Evolutionary conservation across 1,140 invertebrate genomes (phyloP), one percentile per base, ranked within the genome.

Genomic region (Sesamia nonagrioides): DNA sequence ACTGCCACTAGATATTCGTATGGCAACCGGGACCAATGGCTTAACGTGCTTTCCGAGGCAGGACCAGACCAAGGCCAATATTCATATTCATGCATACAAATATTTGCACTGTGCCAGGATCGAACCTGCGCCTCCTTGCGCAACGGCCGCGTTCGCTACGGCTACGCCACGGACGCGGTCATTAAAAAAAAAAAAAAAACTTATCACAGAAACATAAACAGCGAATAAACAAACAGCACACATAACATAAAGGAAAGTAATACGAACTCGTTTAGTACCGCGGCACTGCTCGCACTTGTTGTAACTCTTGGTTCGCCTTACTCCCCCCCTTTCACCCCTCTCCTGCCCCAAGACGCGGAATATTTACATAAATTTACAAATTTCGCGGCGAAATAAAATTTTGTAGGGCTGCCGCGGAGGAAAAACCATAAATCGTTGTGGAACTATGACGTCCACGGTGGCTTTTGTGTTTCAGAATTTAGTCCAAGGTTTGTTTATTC

Each of bases 301-400:
- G 66, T 85, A 89, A 84, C 87, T 87, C 63, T 72, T 50, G 72
- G 58, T 77, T 61, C 69, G 74, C 74, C 81, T 73, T 79, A 79
- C 52, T 63, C 79, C 76, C 75, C 74, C 72, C 80, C 78, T 82
- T 77, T 85, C 77, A 82, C 82, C 84, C 84, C 72, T 82, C 80
- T 82, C 81, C 85, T 79, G 81, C 82, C 84, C 85, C 80, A 94
- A 94, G 92, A 94, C 91, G 92, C 85, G 88, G 77, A 86, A 90
- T 92, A 94, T 94, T 94, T 94, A 89, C 92, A 94, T 94, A 94
- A 94, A 94, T 94, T 94, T 92, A 91, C 91, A 92, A 94, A 94
- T 92, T 93, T 88, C 88, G 81, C 89, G 74, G 80, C 86, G 86
- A 92, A 93, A 94, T 92, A 94, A 93, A 92, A 88, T 91, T 69